Evolutionary conservation across 2,888 invertebrate genomes (phyloP), one percentile per base, ranked within the genome.

Genomic region (Willowsia nigromaculata): DNA sequence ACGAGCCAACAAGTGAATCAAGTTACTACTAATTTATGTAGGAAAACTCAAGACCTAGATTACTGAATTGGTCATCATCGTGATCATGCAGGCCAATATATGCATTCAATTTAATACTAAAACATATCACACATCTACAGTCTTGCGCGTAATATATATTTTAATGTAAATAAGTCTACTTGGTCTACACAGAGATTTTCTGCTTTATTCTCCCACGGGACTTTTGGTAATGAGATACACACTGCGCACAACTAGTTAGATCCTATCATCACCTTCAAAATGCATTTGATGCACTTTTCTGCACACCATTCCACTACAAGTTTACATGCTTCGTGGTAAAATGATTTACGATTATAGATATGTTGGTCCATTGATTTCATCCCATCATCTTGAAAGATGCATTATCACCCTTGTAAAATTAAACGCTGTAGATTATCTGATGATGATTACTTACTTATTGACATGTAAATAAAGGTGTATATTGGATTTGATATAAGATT

Each of bases 31-130:
- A 76, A 76, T 62, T 74, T 85, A 76, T 22, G 27, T 85, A 76
- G 74, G 76, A 85, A 84, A 84, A 71, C 53, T n/a, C 71, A 84
- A 85, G 85, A 85, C 85, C 74, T 85, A 85, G 74, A 85, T 85
- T 85, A 76, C 76, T 59, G 59, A 59, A 71, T 84, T 84, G 71
- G 18, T 53, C 56, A 82, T 68, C 33, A 68, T 68, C 62, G 43
- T 43, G 13, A 62, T 62, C 62, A 71, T 68, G 68, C 2, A 30
- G 30, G n/a, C 37, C 37, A 11, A n/a, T 27, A 22, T 25, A 2
- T 27, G 7, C 18, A 59, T 27, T 65, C 53, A 3, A 4, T 25
- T 5, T 25, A 59, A 59, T 13, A 65, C 1, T 62, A 30, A 1
- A 59, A 5, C 22, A 22, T 2, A 59, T 30, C 15, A 22, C 18